phyloP scores from a whole-genome alignment of 2,888 invertebrate genomes.

The Dicycla oo region DNA sequence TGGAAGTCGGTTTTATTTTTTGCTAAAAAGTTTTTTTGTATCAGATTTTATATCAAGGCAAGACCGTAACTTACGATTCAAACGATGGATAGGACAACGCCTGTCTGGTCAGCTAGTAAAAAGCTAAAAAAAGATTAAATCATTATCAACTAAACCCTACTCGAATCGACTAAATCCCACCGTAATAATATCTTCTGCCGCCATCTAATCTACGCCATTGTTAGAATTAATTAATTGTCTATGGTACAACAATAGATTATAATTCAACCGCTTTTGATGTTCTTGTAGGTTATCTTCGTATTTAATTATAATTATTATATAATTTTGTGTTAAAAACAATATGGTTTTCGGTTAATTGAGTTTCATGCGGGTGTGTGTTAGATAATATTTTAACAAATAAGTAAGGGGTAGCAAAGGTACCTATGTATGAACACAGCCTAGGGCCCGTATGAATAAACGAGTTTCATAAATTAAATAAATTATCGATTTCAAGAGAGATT shows the following conservation, averaged over 20 bases:
- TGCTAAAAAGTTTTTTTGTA: too few relatives aligned
- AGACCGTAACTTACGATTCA: too few relatives aligned
- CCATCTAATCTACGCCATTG: conserved; percentile 67
- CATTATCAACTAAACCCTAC: conserved; percentile 16
- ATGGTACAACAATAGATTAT: conserved; percentile 63
- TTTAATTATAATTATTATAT: conserved; percentile 55
- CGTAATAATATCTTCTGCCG: conserved; percentile 46
- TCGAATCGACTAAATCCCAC: conserved; percentile 36
- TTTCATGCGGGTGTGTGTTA: conserved; percentile 33
- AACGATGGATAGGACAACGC: too few relatives aligned
- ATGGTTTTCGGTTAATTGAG: conserved; percentile 41
- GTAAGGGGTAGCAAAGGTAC: not conserved
- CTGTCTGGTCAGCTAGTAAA: too few relatives aligned
- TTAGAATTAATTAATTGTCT: conserved; percentile 71
- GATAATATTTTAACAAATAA: conserved; percentile 11
- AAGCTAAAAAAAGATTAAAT: not conserved
- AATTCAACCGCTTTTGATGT: conserved; percentile 65
- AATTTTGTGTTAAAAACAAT: conserved; percentile 51
- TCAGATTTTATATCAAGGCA: too few relatives aligned
- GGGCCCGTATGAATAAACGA: not conserved
- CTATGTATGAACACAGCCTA: not conserved
- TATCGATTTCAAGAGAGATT: not conserved
- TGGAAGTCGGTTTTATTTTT: too few relatives aligned
- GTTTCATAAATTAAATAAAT: not conserved
- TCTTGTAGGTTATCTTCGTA: conserved; percentile 48